Percentiles rank a stretch among this genome's conserved stretches.
These are phyloP conservation scores for Lasioglossum pauxillum DNA, from an alignment of 2,888 invertebrate genomes.

Conservation along the genomic window DNA sequence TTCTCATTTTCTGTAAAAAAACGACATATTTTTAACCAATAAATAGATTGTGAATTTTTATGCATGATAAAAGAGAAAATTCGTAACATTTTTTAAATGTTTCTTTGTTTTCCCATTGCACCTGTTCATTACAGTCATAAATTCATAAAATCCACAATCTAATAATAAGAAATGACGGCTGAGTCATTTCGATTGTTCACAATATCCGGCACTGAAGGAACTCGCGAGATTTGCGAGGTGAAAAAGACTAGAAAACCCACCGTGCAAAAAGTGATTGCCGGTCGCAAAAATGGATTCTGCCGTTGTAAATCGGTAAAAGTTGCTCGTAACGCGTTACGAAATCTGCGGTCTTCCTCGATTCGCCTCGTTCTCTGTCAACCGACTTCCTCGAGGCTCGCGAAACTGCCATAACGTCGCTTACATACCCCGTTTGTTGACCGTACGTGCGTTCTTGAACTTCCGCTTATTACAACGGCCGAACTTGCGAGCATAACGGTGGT, in stretches of 20 bases:
- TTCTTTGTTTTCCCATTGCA: no score
- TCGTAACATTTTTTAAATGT: no score
- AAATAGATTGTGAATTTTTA: no score
- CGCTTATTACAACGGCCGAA: constrained; percentile 45
- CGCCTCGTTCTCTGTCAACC: constrained; percentile 29
- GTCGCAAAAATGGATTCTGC: background rate
- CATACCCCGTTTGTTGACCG: constrained; percentile 20
- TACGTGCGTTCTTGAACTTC: constrained; percentile 58
- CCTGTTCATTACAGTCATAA: background rate
- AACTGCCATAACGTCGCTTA: constrained; percentile 20
- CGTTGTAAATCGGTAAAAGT: constrained; percentile 33
- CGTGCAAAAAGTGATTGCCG: background rate
- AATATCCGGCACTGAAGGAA: background rate
- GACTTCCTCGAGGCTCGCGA: constrained; percentile 30
- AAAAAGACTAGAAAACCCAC: background rate
- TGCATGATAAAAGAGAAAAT: no score
- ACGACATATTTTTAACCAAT: background rate
- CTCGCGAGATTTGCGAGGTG: background rate
- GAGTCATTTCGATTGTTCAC: background rate
- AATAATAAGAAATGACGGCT: background rate
- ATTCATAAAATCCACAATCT: background rate
- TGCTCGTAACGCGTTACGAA: constrained; percentile 32
- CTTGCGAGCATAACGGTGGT: constrained; percentile 31
- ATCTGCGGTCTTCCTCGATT: constrained; percentile 23
- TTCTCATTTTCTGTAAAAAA: background rate